A percentile compares a stretch with the other conserved stretches of the same genome.
These are phyloP conservation scores for Oceanites oceanicus DNA, from an alignment of 2,113 vertebrate genomes.

Conservation along the genomic window DNA sequence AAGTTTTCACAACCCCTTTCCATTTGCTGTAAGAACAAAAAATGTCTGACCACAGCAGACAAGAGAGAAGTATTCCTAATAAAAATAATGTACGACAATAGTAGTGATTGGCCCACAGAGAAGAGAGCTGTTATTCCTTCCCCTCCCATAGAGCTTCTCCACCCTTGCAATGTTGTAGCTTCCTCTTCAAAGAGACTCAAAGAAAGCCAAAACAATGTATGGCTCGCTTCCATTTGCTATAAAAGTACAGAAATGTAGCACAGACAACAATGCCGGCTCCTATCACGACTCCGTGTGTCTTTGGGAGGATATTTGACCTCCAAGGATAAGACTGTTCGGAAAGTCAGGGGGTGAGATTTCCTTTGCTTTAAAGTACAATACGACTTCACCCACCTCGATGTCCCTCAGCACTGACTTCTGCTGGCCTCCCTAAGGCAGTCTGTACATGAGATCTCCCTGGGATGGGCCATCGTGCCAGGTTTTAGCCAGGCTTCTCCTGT, in stretches of 20 bases:
- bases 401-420: background rate
- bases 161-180: background rate
- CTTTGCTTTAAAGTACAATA: background rate
- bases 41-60: background rate
- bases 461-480: background rate
- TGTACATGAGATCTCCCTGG: background rate
- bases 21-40: background rate
- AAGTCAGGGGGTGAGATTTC: conserved; percentile 32
- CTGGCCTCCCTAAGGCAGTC: background rate
- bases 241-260: background rate
- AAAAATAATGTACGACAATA: background rate
- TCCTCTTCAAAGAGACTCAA: conserved; percentile 16
- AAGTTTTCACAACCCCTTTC: background rate
- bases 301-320: background rate
- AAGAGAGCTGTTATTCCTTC: background rate
- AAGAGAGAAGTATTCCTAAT: background rate
- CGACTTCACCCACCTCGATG: background rate
- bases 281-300: accelerated
- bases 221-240: conserved; percentile 1
- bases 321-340: background rate
- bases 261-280: background rate
- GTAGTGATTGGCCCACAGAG: background rate
- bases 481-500: background rate
- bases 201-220: conserved; percentile 25
- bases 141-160: background rate